phyloP scores from a whole-genome alignment of 2,113 vertebrate genomes.

The Gulo gulo region DNA sequence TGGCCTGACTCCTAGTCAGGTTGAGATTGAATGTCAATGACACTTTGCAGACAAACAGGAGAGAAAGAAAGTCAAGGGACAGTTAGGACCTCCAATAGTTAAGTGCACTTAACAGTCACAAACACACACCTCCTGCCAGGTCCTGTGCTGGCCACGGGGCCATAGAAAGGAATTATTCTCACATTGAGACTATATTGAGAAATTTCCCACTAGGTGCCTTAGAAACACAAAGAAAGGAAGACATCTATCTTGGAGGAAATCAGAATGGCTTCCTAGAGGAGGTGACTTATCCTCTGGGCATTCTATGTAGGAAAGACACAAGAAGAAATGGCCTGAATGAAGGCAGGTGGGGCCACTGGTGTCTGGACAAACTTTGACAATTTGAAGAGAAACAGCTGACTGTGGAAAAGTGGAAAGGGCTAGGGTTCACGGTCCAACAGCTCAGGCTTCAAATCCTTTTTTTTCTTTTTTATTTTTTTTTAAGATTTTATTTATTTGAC shows the following conservation, averaged over 20 bases:
- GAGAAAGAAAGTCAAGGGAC: background rate
- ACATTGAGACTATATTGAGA: background rate
- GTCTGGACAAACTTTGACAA: background rate
- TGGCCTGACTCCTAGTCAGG: background rate
- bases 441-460: background rate
- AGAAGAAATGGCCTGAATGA: background rate
- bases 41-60: background rate
- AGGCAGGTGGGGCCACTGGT: accelerated
- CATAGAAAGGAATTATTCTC: background rate
- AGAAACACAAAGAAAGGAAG: background rate
- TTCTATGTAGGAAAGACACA: background rate
- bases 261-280: background rate
- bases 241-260: background rate
- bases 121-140: background rate
- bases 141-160: background rate
- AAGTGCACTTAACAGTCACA: background rate
- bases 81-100: background rate
- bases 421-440: background rate
- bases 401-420: background rate
- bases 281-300: background rate
- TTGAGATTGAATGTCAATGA: background rate
- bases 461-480: no score
- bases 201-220: background rate
- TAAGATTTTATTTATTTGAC: no score
- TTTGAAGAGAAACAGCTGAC: background rate